phyloP scores from a whole-genome alignment of 2,113 vertebrate genomes.

The Boulengeromyrus knoepffleri region DNA sequence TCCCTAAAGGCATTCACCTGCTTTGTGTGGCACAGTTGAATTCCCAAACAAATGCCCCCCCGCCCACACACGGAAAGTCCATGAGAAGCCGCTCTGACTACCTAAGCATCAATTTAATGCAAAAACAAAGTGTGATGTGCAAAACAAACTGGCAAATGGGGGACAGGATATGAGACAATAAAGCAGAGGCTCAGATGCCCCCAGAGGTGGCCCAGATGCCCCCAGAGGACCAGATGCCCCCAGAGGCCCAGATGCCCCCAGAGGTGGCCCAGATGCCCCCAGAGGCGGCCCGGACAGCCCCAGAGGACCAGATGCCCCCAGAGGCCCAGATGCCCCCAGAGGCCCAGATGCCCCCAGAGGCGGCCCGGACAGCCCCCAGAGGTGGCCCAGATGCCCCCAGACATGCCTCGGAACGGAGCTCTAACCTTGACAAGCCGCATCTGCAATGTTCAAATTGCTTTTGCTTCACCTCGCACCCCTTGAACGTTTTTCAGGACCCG shows the following conservation, averaged over 20 bases:
- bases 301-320: not conserved
- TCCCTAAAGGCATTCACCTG: not conserved
- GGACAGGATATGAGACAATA: not conserved
- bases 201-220: no score
- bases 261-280: not conserved
- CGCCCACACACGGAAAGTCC: not conserved
- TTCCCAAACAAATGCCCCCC: not conserved
- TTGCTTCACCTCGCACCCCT: not conserved
- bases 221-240: not conserved
- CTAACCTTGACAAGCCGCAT: not conserved
- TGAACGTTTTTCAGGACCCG: not conserved
- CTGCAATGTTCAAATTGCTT: not conserved
- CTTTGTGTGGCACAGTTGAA: not conserved
- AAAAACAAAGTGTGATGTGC: not conserved
- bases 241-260: no score
- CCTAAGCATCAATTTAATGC: not conserved
- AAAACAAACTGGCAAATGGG: not conserved
- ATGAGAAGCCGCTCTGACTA: not conserved
- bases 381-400: no score
- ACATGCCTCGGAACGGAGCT: not conserved
- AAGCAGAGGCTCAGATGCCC: not conserved
- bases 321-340: not conserved
- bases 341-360: not conserved
- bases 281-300: not conserved
- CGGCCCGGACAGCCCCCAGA: not conserved